Evolutionary conservation across 1,140 invertebrate species (phyloP).

Genomic region (Drosophila nannoptera): DNA sequence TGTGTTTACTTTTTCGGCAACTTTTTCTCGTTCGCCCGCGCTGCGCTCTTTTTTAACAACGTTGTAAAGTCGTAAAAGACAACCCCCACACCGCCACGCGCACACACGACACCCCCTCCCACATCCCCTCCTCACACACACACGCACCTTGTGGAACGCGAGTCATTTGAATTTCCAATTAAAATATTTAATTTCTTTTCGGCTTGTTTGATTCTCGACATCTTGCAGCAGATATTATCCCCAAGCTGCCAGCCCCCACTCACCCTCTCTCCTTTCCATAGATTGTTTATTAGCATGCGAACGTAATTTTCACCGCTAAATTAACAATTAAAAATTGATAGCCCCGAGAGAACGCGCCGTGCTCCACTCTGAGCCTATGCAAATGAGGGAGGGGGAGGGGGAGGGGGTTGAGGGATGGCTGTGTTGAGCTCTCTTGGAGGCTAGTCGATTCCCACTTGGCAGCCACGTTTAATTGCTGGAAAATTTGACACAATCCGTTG

Average conservation of each 20-base stretch:
- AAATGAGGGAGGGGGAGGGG: conserved; percentile 11
- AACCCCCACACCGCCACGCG: conserved; percentile 49
- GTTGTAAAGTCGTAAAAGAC: conserved; percentile 70
- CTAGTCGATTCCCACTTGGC: conserved; percentile 26
- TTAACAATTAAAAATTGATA: conserved; percentile 78
- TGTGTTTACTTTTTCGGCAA: conserved; percentile 59
- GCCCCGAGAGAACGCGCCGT: conserved; percentile 48
- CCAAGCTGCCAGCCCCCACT: neutral
- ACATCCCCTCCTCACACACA: conserved; percentile 18
- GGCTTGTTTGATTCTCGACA: conserved; percentile 63
- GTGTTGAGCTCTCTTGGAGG: conserved; percentile 13
- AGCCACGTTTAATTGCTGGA: conserved; percentile 56
- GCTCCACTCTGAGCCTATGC: conserved; percentile 25
- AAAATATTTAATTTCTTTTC: conserved; percentile 77
- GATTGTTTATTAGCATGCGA: conserved; percentile 42
- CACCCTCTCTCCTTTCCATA: neutral
- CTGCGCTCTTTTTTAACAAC: conserved; percentile 68
- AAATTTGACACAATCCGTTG: conserved; percentile 56
- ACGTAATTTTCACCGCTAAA: conserved; percentile 72
- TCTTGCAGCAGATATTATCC: conserved; percentile 16
- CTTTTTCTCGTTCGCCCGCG: conserved; percentile 1
- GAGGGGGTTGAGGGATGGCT: neutral
- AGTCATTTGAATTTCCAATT: conserved; percentile 76
- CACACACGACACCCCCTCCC: neutral
- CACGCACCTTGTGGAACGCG: conserved; percentile 43